Evolutionary conservation across 2,797 vertebrate species (phyloP).

Genomic region (Alfaro cultratus): DNA sequence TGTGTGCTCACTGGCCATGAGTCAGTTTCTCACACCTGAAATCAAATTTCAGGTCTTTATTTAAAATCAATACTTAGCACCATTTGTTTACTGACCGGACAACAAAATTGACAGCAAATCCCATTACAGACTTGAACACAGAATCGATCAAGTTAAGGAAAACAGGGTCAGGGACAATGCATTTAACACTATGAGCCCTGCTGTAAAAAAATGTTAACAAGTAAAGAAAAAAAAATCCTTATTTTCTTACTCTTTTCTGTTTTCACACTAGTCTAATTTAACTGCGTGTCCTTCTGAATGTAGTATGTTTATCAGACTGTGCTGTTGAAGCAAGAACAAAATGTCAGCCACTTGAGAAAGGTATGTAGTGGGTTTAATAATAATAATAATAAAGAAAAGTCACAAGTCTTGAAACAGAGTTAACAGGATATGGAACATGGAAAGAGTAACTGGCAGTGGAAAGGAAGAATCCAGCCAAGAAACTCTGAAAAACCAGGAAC

Average conservation of each 20-base stretch:
- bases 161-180: slow-evolving; percentile 41
- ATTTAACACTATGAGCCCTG: slow-evolving; percentile 13
- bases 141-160: slow-evolving; percentile 66
- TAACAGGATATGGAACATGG: not conserved
- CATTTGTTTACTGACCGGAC: slow-evolving; percentile 61
- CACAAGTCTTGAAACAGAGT: not conserved
- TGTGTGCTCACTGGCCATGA: slow-evolving; percentile 29
- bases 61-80: slow-evolving; percentile 72
- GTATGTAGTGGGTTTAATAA: not conserved
- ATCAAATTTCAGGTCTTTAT: slow-evolving; percentile 71
- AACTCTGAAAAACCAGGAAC: not conserved
- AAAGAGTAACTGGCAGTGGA: not conserved
- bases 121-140: slow-evolving; percentile 61
- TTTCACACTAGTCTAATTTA: not conserved
- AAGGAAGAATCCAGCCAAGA: not conserved
- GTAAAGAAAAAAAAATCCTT: not conserved
- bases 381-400: not conserved
- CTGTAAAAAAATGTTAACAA: slow-evolving; percentile 8
- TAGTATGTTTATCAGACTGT: not conserved
- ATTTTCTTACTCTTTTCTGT: not conserved
- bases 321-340: not conserved
- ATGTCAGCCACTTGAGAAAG: not conserved
- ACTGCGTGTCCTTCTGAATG: not conserved
- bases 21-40: slow-evolving; percentile 54
- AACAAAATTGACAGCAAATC: slow-evolving; percentile 70